Percentiles rank a stretch among this genome's conserved stretches.
phyloP scores from a whole-genome alignment of 2,888 invertebrate species.

The Lamellibrachia satsuma region DNA sequence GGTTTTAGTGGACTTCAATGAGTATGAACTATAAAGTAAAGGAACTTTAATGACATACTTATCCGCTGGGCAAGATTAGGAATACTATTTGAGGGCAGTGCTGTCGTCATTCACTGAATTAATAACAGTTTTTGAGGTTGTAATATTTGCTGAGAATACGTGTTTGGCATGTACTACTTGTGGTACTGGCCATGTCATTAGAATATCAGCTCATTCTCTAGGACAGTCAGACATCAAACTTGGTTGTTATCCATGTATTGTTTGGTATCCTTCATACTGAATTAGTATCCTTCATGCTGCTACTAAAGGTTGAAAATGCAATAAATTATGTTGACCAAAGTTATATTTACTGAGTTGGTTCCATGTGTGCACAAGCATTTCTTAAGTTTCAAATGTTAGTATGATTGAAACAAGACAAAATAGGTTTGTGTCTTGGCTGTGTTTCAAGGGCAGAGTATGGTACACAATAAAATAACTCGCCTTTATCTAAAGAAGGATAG shows the following conservation, averaged over 20 bases:
- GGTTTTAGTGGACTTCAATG: not conserved
- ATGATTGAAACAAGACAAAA: not conserved
- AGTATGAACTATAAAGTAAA: not conserved
- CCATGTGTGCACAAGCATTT: not conserved
- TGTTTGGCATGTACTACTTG: not conserved
- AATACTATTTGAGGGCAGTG: not conserved
- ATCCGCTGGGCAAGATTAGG: not conserved
- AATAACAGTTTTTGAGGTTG: not conserved
- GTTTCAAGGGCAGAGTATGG: not conserved
- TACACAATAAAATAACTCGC: not conserved
- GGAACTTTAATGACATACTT: not conserved
- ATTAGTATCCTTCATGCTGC: not conserved
- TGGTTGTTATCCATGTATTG: not conserved
- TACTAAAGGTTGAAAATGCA: not conserved
- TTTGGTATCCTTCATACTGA: not conserved
- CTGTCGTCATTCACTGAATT: not conserved
- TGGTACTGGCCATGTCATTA: not conserved
- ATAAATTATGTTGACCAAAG: not conserved
- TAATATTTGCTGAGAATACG: not conserved
- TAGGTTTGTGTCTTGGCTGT: not conserved
- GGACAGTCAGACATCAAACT: not conserved
- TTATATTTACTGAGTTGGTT: not conserved
- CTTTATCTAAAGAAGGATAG: not conserved
- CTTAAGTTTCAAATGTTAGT: not conserved
- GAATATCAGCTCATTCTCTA: not conserved